Percentiles rank a stretch among this genome's conserved stretches.
phyloP scores from a whole-genome alignment of 2,888 invertebrate genomes.

The Hedychridium roseum region DNA sequence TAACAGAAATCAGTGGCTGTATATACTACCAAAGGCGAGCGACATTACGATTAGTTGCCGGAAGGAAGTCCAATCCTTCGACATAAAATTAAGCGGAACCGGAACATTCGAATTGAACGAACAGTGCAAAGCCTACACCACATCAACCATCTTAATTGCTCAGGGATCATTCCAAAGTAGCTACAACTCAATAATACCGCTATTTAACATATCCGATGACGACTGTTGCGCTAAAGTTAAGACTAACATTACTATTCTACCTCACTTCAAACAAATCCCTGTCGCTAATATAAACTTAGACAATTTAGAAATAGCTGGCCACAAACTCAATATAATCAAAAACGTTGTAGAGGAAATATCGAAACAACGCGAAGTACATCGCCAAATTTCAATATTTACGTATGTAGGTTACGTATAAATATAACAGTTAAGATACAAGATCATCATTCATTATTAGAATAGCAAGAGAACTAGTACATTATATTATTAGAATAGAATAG shows the following conservation, averaged over 20 bases:
- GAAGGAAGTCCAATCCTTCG: not conserved
- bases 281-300: constrained; percentile 5
- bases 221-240: constrained; percentile 4
- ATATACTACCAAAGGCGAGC: constrained; percentile 3
- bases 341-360: not conserved
- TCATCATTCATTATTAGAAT: no score
- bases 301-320: constrained; percentile 8
- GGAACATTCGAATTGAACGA: constrained; percentile 2
- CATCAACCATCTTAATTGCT: constrained; percentile 1
- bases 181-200: not conserved
- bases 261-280: constrained; percentile 1
- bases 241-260: constrained; percentile 1
- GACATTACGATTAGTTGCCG: constrained; percentile 4
- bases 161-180: constrained; percentile 1
- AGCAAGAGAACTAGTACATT: no score
- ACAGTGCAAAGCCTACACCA: constrained; percentile 6
- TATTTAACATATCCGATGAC: constrained; percentile 3
- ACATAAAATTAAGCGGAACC: constrained; percentile 4
- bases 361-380: no score
- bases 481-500: no score
- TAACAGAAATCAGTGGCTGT: constrained; percentile 4
- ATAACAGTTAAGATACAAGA: no score
- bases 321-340: not conserved
- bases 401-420: no score
- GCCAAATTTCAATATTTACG: no score